Conservation (phyloP, 2,797 vertebrate genomes). For the Iguana delicatissima region DNA sequence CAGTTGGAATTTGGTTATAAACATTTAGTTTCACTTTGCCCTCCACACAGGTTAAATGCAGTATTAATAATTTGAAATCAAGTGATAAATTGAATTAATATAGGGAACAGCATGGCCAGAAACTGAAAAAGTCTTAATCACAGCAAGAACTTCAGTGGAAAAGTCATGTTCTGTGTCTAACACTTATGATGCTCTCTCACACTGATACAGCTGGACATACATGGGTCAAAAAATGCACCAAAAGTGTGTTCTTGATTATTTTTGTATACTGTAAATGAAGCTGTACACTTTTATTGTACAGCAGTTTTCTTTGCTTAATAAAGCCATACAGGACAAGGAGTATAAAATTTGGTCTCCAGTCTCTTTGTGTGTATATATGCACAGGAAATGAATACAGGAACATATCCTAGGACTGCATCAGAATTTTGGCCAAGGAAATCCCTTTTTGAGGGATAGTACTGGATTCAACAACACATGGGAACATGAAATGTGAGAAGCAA, state of each 20-base stretch:
- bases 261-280: slow-evolving; percentile 62
- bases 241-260: slow-evolving; percentile 52
- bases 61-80: slow-evolving; percentile 38
- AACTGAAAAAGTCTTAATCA: not conserved
- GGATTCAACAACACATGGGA: slow-evolving; percentile 21
- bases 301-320: slow-evolving; percentile 65
- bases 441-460: slow-evolving; percentile 27
- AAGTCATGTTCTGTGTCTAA: slow-evolving; percentile 26
- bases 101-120: slow-evolving; percentile 35
- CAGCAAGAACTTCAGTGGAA: slow-evolving; percentile 4
- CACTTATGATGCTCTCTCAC: slow-evolving; percentile 35
- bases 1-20: slow-evolving; percentile 56
- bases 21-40: slow-evolving; percentile 46
- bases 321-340: slow-evolving; percentile 27
- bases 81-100: not conserved
- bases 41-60: slow-evolving; percentile 48
- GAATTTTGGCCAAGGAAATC: slow-evolving; percentile 1
- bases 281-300: slow-evolving; percentile 51
- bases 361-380: not conserved
- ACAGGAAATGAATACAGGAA: not conserved
- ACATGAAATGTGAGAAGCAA: not conserved
- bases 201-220: slow-evolving; percentile 38
- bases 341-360: slow-evolving; percentile 1
- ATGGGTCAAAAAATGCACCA: slow-evolving; percentile 35
- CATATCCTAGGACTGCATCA: not conserved